phyloP scores from a whole-genome alignment of 2,888 invertebrate species.

The Petrolisthes manimaculis region DNA sequence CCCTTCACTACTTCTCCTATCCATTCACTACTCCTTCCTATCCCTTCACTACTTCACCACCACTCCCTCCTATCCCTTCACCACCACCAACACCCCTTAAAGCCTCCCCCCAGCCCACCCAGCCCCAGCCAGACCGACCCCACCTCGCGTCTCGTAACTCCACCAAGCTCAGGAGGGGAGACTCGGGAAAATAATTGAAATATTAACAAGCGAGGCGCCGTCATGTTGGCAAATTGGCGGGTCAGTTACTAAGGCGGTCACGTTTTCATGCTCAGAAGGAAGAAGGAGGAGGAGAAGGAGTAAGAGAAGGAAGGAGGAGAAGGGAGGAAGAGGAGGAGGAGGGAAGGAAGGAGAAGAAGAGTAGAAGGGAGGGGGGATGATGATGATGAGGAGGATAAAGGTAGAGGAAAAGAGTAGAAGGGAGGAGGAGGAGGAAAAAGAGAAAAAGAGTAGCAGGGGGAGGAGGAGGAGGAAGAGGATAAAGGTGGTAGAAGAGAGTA shows the following conservation, averaged over 20 bases:
- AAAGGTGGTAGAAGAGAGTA: neutral
- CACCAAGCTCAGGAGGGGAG: neutral
- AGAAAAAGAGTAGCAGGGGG: neutral
- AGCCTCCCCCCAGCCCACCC: neutral
- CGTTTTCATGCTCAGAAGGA: slow-evolving; percentile 6
- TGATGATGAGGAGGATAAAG: too few relatives aligned
- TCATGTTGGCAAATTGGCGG: slow-evolving; percentile 27
- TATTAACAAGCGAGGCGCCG: slow-evolving; percentile 23
- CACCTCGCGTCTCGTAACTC: slow-evolving; percentile 13
- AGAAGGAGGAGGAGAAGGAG: slow-evolving; percentile 1
- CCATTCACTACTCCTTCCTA: neutral
- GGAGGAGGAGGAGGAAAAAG: neutral
- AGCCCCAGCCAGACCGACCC: neutral
- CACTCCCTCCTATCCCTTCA: neutral
- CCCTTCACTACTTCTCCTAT: neutral
- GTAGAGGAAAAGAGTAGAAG: neutral
- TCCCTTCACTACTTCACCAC: neutral
- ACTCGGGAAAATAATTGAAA: slow-evolving; percentile 29
- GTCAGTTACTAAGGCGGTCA: slow-evolving; percentile 23
- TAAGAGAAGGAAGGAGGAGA: neutral
- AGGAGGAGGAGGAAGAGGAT: neutral
- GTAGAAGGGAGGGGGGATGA: neutral
- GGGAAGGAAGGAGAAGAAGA: neutral
- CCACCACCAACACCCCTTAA: neutral
- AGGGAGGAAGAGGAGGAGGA: neutral